Evolutionary conservation across 2,113 vertebrate species (phyloP).

Genomic region (Fulmarus glacialis): DNA sequence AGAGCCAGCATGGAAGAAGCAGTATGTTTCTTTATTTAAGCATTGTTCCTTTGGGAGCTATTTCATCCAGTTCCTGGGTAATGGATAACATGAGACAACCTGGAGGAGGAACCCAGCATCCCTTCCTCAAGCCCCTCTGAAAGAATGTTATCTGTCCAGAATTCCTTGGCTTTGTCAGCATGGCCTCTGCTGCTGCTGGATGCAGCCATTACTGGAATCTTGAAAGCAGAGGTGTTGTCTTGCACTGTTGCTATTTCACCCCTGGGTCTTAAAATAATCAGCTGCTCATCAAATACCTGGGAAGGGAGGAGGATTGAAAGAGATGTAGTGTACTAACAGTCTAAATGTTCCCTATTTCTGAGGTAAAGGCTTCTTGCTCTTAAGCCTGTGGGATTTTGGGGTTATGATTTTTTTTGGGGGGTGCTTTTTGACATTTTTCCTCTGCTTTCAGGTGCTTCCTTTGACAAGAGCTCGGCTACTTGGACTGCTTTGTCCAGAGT

Average conservation of each 20-base stretch:
- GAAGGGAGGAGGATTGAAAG: background rate
- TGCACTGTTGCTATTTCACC: background rate
- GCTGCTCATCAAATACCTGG: background rate
- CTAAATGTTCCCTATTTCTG: background rate
- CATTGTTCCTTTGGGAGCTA: background rate
- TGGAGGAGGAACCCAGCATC: background rate
- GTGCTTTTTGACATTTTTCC: background rate
- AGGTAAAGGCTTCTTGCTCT: background rate
- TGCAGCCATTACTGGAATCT: background rate
- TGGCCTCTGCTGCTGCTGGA: background rate
- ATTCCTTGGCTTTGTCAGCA: background rate
- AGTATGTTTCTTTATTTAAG: background rate
- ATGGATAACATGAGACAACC: background rate
- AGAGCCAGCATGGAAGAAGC: background rate
- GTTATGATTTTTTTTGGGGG: background rate
- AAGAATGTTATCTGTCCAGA: background rate
- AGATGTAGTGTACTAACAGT: background rate
- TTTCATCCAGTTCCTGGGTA: background rate
- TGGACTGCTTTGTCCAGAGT: conserved; percentile 80
- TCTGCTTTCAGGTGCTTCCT: conserved; percentile 76
- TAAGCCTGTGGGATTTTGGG: background rate
- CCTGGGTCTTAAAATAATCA: background rate
- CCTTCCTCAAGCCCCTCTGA: background rate
- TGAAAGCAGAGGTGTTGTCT: background rate
- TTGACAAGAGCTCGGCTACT: conserved; percentile 80